phyloP scores from a whole-genome alignment of 2,113 vertebrate species.

The Silurus meridionalis region DNA sequence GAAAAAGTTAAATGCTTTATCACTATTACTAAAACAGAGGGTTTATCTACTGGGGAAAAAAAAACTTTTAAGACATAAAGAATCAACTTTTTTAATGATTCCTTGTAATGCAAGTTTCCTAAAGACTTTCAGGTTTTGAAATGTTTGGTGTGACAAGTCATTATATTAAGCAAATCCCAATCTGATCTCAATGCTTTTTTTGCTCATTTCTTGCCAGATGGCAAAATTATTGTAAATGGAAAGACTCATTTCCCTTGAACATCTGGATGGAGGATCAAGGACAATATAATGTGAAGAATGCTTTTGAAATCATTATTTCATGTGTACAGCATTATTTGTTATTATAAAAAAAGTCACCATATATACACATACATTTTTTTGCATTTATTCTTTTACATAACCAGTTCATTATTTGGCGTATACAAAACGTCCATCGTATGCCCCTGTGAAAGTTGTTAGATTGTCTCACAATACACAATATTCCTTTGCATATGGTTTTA shows the following conservation, averaged over 20 bases:
- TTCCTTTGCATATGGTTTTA: too few species aligned
- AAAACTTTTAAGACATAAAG: neutral
- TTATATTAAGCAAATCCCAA: too few species aligned
- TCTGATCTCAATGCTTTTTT: too few species aligned
- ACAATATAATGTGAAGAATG: too few species aligned
- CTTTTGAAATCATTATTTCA: too few species aligned
- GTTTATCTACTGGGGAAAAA: neutral
- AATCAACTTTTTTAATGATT: neutral
- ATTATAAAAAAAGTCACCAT: neutral
- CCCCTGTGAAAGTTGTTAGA: neutral
- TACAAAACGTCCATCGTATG: neutral
- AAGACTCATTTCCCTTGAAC: too few species aligned
- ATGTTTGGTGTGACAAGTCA: too few species aligned
- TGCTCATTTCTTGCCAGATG: too few species aligned
- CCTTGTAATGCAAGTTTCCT: neutral
- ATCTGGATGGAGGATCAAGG: too few species aligned
- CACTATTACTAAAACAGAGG: neutral
- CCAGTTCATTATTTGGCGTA: neutral
- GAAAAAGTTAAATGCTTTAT: neutral
- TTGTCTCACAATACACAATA: too few species aligned
- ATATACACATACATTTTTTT: neutral
- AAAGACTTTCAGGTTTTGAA: neutral
- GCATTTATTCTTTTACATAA: neutral
- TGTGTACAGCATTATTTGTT: too few species aligned
- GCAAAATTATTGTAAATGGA: too few species aligned